These are phyloP conservation scores for Chrysemys picta DNA, from an alignment of 2,113 vertebrate genomes.

Conservation along the genomic window DNA sequence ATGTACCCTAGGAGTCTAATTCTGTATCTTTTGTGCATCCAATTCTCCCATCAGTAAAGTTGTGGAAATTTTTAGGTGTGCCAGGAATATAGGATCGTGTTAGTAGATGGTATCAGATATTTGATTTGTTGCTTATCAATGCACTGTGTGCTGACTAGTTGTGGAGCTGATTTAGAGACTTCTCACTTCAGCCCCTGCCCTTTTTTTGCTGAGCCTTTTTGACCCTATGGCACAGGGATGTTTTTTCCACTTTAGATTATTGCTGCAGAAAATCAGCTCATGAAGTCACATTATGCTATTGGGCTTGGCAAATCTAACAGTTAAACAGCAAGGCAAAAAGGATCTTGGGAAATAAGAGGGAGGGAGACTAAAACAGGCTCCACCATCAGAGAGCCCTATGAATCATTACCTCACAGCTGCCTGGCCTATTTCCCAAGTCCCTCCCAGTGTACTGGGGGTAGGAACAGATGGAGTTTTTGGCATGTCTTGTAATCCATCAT, in stretches of 20 bases:
- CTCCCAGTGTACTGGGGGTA: background rate
- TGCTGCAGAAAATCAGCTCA: background rate
- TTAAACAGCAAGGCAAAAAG: background rate
- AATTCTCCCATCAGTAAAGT: background rate
- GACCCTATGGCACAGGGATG: background rate
- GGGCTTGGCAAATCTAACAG: background rate
- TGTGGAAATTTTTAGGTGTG: background rate
- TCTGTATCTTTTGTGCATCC: background rate
- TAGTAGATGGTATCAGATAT: background rate
- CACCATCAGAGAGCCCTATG: background rate
- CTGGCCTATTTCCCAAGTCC: background rate
- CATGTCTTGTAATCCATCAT: background rate
- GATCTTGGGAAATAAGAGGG: background rate
- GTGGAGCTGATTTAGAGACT: background rate
- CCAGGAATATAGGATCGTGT: background rate
- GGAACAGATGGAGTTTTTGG: background rate
- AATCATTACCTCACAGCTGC: background rate
- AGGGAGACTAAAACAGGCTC: background rate
- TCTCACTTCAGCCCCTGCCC: background rate
- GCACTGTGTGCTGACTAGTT: background rate
- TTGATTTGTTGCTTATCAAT: background rate
- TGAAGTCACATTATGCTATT: background rate
- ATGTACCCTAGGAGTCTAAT: background rate
- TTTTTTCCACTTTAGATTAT: background rate
- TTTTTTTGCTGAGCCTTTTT: background rate